These are phyloP conservation scores for Harpagoxenus sublaevis DNA, from an alignment of 2,888 invertebrate genomes.

Conservation along the genomic window DNA sequence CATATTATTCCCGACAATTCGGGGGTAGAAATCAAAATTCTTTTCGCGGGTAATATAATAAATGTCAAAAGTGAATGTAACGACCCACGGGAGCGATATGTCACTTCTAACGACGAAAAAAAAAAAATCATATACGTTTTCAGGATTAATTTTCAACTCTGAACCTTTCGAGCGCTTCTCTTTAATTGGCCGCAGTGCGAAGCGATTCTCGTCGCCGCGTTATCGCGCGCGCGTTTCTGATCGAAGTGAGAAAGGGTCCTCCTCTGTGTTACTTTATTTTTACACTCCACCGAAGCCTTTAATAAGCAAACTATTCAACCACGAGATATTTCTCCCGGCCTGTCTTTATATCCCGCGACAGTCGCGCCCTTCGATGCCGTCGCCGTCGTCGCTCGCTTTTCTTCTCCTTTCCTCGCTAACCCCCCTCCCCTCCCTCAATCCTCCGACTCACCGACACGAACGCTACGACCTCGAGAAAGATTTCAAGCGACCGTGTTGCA, in stretches of 20 bases:
- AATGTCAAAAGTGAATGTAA: background rate
- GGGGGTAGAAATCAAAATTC: background rate
- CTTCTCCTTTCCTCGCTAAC: conserved; percentile 7
- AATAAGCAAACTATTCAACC: conserved; percentile 37
- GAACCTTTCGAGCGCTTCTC: background rate
- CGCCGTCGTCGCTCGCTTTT: conserved; percentile 18
- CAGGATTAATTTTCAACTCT: background rate
- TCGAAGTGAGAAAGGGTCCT: conserved; percentile 7
- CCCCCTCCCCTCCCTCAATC: too few relatives aligned
- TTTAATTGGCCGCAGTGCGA: conserved; percentile 28
- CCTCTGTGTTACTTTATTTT: conserved; percentile 15
- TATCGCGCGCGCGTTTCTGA: background rate
- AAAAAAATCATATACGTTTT: background rate
- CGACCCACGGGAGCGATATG: background rate
- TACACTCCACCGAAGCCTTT: conserved; percentile 3
- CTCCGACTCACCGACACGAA: conserved; percentile 16
- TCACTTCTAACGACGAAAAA: background rate
- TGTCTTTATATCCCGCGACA: conserved; percentile 36
- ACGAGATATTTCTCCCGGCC: conserved; percentile 26
- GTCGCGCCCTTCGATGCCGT: conserved; percentile 29
- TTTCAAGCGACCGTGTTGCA: conserved; percentile 30
- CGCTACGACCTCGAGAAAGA: conserved; percentile 28
- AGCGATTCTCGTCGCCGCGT: background rate
- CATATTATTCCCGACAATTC: background rate
- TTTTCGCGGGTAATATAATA: background rate